These are phyloP conservation scores for Actinia tenebrosa DNA, from an alignment of 64 coral and sea anemone species.

Conservation along the genomic window DNA sequence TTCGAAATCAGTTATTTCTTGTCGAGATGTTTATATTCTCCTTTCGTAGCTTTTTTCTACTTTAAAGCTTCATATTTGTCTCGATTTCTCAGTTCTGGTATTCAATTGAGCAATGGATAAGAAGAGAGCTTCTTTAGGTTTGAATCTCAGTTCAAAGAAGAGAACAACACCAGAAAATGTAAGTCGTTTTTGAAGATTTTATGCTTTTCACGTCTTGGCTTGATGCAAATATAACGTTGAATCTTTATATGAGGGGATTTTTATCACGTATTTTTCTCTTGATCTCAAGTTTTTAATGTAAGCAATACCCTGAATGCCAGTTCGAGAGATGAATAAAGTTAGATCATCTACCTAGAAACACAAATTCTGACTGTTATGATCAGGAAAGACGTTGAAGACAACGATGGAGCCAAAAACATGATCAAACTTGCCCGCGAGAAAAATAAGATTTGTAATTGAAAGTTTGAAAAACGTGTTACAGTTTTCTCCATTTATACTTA, in stretches of 20 bases:
- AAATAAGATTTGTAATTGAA: neutral
- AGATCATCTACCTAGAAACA: neutral
- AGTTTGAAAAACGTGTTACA: neutral
- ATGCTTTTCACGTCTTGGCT: neutral
- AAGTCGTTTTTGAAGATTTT: neutral
- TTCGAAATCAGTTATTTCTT: constrained; percentile 11
- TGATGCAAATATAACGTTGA: neutral
- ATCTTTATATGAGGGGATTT: no score
- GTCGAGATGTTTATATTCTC: neutral
- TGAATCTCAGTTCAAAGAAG: neutral
- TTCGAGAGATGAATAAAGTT: no score
- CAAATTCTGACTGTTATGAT: neutral
- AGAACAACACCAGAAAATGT: neutral
- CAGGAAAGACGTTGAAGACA: neutral
- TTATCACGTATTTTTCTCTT: no score
- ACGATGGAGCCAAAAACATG: neutral
- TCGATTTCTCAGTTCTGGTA: neutral
- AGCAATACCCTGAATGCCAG: no score
- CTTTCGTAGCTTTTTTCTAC: neutral
- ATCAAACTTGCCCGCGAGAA: neutral
- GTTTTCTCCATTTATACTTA: neutral
- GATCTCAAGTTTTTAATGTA: no score
- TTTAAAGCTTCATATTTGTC: neutral
- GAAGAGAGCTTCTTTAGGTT: constrained; percentile 9
- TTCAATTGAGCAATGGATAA: constrained; percentile 1